Evolutionary conservation across 2,888 invertebrate species (phyloP).

Genomic region (Phasia obesa): DNA sequence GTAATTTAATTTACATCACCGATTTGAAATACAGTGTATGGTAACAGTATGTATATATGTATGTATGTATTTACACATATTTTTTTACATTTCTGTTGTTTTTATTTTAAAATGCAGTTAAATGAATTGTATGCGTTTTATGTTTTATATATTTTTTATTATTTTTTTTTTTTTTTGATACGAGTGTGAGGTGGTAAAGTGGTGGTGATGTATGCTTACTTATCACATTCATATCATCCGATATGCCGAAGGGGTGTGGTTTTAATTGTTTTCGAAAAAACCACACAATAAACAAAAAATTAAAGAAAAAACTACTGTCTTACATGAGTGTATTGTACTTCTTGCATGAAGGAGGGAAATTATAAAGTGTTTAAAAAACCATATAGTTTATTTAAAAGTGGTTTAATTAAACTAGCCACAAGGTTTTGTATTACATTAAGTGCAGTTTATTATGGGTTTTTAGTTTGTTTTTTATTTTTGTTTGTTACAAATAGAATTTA

Average conservation of each 20-base stretch:
- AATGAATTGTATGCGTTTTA: constrained; percentile 67
- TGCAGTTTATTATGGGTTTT: constrained; percentile 3
- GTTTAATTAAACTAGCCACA: constrained; percentile 66
- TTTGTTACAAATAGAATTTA: constrained; percentile 36
- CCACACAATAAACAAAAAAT: constrained; percentile 10
- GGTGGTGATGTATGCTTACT: constrained; percentile 32
- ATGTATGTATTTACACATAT: neutral
- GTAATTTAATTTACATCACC: constrained; percentile 66
- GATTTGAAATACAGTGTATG: constrained; percentile 30
- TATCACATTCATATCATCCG: constrained; percentile 43
- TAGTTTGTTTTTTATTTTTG: neutral
- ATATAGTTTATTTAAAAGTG: constrained; percentile 53
- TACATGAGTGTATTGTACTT: no score
- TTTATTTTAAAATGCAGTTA: constrained; percentile 58
- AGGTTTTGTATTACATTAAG: constrained; percentile 62
- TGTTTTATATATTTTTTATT: constrained; percentile 39
- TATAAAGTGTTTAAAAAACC: constrained; percentile 30
- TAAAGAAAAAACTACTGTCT: constrained; percentile 50
- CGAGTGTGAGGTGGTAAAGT: constrained; percentile 25
- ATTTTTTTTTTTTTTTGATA: no score
- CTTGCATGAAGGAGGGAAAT: neutral
- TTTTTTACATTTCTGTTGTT: constrained; percentile 17
- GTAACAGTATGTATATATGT: neutral
- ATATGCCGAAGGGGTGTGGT: constrained; percentile 61
- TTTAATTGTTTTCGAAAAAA: constrained; percentile 63